Evolutionary conservation across 2,888 invertebrate genomes (phyloP).

Genomic region (Eulithis prunata): DNA sequence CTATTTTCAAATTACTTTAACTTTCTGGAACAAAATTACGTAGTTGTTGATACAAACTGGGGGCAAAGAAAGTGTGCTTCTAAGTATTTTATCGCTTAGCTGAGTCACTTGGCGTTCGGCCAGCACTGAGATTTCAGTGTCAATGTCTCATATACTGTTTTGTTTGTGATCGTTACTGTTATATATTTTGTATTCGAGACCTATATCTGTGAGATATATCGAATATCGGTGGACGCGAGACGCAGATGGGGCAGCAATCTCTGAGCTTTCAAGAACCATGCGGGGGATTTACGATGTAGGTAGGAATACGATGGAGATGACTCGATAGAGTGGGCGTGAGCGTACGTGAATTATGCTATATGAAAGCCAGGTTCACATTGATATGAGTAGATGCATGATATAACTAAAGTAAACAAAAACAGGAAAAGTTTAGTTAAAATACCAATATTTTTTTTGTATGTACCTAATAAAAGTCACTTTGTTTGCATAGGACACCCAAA

Average conservation of each 20-base stretch:
- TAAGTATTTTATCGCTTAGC: constrained; percentile 38
- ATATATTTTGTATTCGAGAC: constrained; percentile 33
- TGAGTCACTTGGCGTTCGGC: constrained; percentile 40
- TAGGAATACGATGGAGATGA: background rate
- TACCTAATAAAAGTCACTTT: too few species aligned
- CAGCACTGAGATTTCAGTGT: constrained; percentile 42
- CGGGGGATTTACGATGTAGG: background rate
- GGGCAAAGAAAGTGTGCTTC: constrained; percentile 28
- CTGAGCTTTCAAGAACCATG: constrained; percentile 3
- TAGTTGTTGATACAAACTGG: constrained; percentile 28
- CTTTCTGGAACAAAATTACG: constrained; percentile 24
- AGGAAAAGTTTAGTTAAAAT: too few species aligned
- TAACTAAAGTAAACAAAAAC: too few species aligned
- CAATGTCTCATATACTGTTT: constrained; percentile 44
- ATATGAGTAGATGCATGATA: too few species aligned
- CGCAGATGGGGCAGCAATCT: constrained; percentile 10
- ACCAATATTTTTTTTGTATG: too few species aligned
- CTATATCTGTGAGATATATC: constrained; percentile 28
- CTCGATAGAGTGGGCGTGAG: background rate
- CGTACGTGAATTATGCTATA: background rate
- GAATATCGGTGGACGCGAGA: constrained; percentile 24
- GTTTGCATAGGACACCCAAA: too few species aligned
- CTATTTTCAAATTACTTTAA: constrained; percentile 22
- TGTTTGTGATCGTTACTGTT: constrained; percentile 40
- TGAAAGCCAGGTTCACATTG: background rate